Evolutionary conservation across 2,113 vertebrate species (phyloP).

Genomic region (Cheilinus undulatus): DNA sequence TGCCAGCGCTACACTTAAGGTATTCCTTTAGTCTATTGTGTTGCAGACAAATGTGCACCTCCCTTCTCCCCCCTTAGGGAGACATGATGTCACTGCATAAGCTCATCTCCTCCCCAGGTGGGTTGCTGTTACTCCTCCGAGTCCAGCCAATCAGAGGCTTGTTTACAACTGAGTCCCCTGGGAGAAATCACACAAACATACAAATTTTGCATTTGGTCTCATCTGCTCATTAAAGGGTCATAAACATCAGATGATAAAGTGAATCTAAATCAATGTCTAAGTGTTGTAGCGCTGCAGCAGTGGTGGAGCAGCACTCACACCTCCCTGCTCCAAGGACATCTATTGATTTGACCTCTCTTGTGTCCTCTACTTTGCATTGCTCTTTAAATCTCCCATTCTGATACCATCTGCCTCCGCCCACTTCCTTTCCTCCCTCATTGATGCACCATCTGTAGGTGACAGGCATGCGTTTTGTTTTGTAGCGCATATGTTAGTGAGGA

Average conservation of each 20-base stretch:
- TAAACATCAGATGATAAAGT: no score
- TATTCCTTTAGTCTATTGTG: constrained; percentile 9
- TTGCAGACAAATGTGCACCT: constrained; percentile 46
- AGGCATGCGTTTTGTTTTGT: constrained; percentile 9
- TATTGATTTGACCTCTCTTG: constrained; percentile 64
- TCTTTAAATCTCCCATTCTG: constrained; percentile 40
- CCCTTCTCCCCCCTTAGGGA: neutral
- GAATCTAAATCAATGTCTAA: no score
- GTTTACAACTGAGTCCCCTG: constrained; percentile 35
- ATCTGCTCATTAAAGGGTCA: constrained; percentile 28
- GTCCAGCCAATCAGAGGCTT: constrained; percentile 51
- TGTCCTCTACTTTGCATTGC: constrained; percentile 26
- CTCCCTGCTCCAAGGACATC: constrained; percentile 39
- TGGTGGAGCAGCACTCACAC: neutral
- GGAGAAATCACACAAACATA: neutral
- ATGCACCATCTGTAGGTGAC: constrained; percentile 32
- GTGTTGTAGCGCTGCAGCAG: neutral
- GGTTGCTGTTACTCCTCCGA: constrained; percentile 17
- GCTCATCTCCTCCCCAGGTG: constrained; percentile 54
- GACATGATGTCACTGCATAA: constrained; percentile 56
- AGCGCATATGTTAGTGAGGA: neutral
- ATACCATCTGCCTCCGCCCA: constrained; percentile 40
- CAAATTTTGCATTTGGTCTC: constrained; percentile 26
- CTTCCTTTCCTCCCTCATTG: constrained; percentile 35
- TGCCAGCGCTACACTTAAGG: neutral